phyloP scores from a whole-genome alignment of 1,140 invertebrate species.

The Cecropterus lyciades region DNA sequence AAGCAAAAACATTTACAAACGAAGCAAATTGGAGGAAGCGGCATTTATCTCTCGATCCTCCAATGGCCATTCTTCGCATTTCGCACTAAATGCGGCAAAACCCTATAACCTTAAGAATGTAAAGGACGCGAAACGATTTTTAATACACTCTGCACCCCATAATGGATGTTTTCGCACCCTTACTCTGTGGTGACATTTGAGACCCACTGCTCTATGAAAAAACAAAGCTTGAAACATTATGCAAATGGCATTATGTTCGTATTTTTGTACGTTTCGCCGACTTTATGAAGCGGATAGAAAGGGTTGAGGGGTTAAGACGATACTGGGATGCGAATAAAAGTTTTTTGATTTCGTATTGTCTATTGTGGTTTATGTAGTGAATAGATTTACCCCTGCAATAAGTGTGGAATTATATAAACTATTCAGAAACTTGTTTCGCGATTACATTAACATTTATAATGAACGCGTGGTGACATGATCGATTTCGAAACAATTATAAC shows the following conservation, averaged over 20 bases:
- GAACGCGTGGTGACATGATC: conserved; percentile 14
- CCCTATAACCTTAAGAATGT: conserved; percentile 77
- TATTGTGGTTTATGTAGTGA: conserved; percentile 62
- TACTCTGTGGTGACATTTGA: conserved; percentile 80
- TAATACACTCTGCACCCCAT: conserved; percentile 78
- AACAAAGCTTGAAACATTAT: conserved; percentile 81
- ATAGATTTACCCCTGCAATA: conserved; percentile 40
- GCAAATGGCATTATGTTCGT: conserved; percentile 82
- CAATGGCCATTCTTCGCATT: conserved; percentile 36
- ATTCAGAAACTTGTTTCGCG: conserved; percentile 17
- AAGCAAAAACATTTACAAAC: conserved; percentile 9
- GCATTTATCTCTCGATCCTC: conserved; percentile 20
- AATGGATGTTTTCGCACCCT: conserved; percentile 78
- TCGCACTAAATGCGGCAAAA: conserved; percentile 35
- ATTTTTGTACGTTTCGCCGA: conserved; percentile 78
- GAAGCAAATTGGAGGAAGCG: conserved; percentile 9
- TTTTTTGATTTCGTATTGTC: conserved; percentile 69
- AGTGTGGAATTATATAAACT: not conserved
- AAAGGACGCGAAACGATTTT: conserved; percentile 80
- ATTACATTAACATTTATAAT: conserved; percentile 13
- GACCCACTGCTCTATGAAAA: conserved; percentile 77
- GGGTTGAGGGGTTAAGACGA: conserved; percentile 79
- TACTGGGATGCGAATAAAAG: conserved; percentile 61
- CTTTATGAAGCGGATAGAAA: conserved; percentile 79
- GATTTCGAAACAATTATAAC: not conserved